Evolutionary conservation across 2,797 vertebrate species (phyloP).

Genomic region (Pelodytes ibericus): DNA sequence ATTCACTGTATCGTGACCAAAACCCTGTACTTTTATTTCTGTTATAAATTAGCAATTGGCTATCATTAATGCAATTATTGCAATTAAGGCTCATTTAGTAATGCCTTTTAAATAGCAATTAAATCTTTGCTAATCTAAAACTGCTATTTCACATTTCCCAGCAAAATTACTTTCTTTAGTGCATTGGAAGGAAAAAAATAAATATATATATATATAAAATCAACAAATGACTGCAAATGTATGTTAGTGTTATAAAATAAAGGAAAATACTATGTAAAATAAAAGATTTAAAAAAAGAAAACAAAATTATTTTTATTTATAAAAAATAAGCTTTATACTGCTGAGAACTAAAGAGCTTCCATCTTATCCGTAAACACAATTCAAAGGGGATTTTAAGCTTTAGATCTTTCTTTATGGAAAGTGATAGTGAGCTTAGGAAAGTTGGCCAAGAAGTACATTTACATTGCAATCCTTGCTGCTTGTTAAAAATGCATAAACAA

Average conservation of each 20-base stretch:
- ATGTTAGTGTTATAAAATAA: background rate
- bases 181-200: too few species aligned
- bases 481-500: conserved; percentile 43
- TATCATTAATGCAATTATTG: too few species aligned
- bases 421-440: conserved; percentile 29
- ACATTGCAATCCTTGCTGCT: conserved; percentile 13
- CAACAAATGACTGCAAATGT: background rate
- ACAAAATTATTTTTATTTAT: background rate
- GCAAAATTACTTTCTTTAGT: too few species aligned
- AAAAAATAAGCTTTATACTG: background rate
- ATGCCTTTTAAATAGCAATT: too few species aligned
- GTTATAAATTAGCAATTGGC: too few species aligned
- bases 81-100: too few species aligned
- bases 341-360: conserved; percentile 9
- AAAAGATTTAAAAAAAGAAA: background rate
- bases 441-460: conserved; percentile 33
- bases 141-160: too few species aligned
- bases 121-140: too few species aligned
- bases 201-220: too few species aligned
- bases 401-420: conserved; percentile 28
- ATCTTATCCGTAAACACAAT: conserved; percentile 18
- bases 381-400: conserved; percentile 33
- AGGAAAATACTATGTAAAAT: background rate
- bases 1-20: too few species aligned
- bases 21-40: too few species aligned